Conservation (phyloP, 2,797 vertebrate genomes). For the Anguilla megastoma region DNA sequence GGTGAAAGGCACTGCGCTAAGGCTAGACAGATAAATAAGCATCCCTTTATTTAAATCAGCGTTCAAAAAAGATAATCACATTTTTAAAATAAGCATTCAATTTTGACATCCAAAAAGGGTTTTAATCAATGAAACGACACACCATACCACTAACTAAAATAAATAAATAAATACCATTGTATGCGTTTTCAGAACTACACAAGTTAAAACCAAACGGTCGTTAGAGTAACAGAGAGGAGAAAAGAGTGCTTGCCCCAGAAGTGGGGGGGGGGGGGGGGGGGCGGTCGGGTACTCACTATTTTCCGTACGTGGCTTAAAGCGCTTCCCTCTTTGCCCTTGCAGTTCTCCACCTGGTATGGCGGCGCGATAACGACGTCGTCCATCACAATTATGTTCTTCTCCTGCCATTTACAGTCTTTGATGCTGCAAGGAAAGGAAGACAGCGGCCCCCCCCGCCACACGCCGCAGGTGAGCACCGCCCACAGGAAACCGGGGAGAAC, state of each 20-base stretch:
- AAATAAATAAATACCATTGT: no score
- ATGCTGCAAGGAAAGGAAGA: conserved; percentile 76
- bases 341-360: conserved; percentile 97
- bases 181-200: background rate
- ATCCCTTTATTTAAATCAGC: no score
- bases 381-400: conserved; percentile 99
- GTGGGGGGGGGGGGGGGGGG: no score
- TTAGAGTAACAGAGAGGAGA: background rate
- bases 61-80: no score
- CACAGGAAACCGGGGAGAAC: background rate
- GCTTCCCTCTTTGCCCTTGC: conserved; percentile 99
- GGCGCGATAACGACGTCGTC: conserved; percentile 96
- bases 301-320: conserved; percentile 99
- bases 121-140: no score
- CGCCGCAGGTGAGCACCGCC: no score
- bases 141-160: no score
- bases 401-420: conserved; percentile 99
- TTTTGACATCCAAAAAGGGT: no score
- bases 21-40: no score
- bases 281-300: conserved; percentile 90
- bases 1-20: no score
- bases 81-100: no score
- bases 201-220: background rate
- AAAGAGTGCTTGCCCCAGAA: background rate
- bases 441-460: no score